Base-by-base conservation (phyloP, 2,797 vertebrate species). In the Chlorospingus flavigularis region DNA sequence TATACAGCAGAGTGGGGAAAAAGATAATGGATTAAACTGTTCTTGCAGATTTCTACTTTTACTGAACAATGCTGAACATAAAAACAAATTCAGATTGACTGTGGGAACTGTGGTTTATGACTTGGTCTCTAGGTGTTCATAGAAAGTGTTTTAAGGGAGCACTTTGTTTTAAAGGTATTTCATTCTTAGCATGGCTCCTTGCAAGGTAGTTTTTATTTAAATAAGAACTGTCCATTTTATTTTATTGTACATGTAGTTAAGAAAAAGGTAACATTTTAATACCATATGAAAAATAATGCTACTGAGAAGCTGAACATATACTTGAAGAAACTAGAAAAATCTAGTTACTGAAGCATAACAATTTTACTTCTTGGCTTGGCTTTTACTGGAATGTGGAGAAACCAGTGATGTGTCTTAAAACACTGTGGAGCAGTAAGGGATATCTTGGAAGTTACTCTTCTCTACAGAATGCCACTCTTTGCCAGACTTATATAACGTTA, bases 61-160 rank as follows among this genome's bases (percentile, higher is more conserved):
- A 24, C 68, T 86, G 65, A 95, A 84, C 25, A 86, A 67, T 90
- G 78, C 43, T 76, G 78, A 43, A 91, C 73, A 77, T 95, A 95
- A 95, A 96, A 62, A 24, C 68, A 90, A 88, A 92, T 74, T 95
- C 31, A 79, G 58, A 95, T 77, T 82, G 88, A 81, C 84, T 94
- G 67, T 93, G 77, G 88, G 60, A 97, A 88, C 81, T 95, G 72
- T 96, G 85, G 58, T 97, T 97, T 97, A 94, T 87, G 31, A 13
- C 42, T 62, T 92, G 50, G 75, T 97, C 95, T 97, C 94, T 79
- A 73, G 86, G 70, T 92, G 88, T 96, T 96, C 87, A 94, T 96
- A 94, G 96, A 97, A 94, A n/a, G 11, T 65, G 68, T 87, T 96
- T 97, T 94, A 94, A 96, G 65, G 80, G 54, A 96, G 42, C 13